These are phyloP conservation scores for Plemyria rubiginata DNA, from an alignment of 2,888 invertebrate genomes.

Conservation along the genomic window DNA sequence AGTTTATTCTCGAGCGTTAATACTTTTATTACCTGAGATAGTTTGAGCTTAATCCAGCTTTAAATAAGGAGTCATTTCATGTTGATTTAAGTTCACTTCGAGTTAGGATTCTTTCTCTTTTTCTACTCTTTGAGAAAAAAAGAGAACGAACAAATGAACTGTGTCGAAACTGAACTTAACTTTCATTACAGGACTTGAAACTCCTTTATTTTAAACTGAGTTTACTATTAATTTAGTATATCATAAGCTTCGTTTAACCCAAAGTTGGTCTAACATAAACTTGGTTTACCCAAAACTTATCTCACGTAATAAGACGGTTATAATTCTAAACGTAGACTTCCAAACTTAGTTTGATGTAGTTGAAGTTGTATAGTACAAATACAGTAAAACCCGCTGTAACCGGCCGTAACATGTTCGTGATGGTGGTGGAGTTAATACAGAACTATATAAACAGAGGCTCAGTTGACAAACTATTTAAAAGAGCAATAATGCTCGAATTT, in stretches of 20 bases:
- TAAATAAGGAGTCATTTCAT: not conserved
- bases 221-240: not conserved
- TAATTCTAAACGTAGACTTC: slow-evolving; percentile 56
- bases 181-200: not conserved
- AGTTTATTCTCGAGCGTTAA: slow-evolving; percentile 12
- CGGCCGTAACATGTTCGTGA: slow-evolving; percentile 67
- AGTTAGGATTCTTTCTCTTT: not conserved
- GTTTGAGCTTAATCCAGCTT: slow-evolving; percentile 1
- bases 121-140: not conserved
- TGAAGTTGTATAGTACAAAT: slow-evolving; percentile 63
- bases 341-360: slow-evolving; percentile 57
- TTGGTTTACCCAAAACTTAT: not conserved
- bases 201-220: not conserved
- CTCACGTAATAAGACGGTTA: slow-evolving; percentile 11
- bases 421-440: slow-evolving; percentile 65
- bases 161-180: not conserved
- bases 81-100: not conserved
- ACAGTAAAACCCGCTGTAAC: slow-evolving; percentile 64
- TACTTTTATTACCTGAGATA: slow-evolving; percentile 14
- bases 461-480: slow-evolving; percentile 41
- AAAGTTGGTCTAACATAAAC: not conserved
- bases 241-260: not conserved
- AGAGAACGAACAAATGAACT: not conserved
- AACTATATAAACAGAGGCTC: slow-evolving; percentile 40
- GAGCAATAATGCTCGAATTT: slow-evolving; percentile 48